A percentile compares a stretch with the other conserved stretches of the same genome.
phyloP scores from a whole-genome alignment of 30 jellyfish, hydroid and myxozoan genomes.

The Turritopsis rubra region DNA sequence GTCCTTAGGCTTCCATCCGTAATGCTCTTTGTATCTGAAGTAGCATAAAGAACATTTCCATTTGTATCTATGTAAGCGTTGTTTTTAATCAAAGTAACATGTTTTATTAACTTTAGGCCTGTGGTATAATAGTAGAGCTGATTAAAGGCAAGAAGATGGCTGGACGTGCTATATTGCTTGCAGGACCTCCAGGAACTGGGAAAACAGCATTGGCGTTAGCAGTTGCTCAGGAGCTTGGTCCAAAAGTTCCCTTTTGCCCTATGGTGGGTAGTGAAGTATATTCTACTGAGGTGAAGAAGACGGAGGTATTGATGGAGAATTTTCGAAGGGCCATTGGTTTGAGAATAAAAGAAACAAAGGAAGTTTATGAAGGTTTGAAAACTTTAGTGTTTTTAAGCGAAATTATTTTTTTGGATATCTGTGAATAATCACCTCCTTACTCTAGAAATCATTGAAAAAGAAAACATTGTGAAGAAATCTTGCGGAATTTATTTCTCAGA shows the following conservation, averaged over 20 bases:
- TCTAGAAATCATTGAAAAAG: too few species aligned
- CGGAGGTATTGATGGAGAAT: slow-evolving; percentile 96
- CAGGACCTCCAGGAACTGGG: slow-evolving; percentile 99
- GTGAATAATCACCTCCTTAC: too few species aligned
- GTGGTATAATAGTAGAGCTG: slow-evolving; percentile 89
- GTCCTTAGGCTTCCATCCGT: too few species aligned
- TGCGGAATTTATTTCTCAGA: too few species aligned
- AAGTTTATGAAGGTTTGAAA: slow-evolving; percentile 64
- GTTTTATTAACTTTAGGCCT: slow-evolving; percentile 49
- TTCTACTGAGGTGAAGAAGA: slow-evolving; percentile 95
- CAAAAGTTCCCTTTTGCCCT: slow-evolving; percentile 97
- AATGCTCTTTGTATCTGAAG: too few species aligned
- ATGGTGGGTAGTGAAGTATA: slow-evolving; percentile 99
- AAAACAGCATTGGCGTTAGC: slow-evolving; percentile 98
- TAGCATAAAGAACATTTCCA: too few species aligned
- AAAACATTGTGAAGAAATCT: too few species aligned
- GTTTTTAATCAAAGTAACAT: not conserved
- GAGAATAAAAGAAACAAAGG: slow-evolving; percentile 84
- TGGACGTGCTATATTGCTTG: slow-evolving; percentile 87
- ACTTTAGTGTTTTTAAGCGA: slow-evolving; percentile 35
- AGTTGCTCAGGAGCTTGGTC: slow-evolving; percentile 95
- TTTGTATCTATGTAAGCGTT: too few species aligned
- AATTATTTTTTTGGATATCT: slow-evolving; percentile 19
- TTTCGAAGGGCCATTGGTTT: slow-evolving; percentile 93
- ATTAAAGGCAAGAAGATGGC: slow-evolving; percentile 93